A percentile compares a stretch with the other conserved stretches of the same genome.
Conservation (phyloP, 2,113 vertebrate species). For the Rhea pennata region DNA sequence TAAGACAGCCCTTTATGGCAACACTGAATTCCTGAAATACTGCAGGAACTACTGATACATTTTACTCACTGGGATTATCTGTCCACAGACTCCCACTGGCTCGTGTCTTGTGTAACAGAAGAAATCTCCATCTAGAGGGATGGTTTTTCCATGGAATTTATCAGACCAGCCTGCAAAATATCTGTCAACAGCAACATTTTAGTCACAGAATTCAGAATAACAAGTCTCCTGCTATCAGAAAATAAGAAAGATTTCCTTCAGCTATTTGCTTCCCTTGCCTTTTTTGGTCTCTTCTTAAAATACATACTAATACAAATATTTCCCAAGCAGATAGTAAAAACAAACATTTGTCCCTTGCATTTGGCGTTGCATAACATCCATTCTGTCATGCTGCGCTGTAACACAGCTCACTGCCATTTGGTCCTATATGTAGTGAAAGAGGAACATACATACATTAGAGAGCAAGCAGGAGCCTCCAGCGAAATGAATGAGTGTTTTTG, state of each 20-base stretch:
- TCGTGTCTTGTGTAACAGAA: slow-evolving; percentile 96
- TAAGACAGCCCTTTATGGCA: neutral
- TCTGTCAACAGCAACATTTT: slow-evolving; percentile 62
- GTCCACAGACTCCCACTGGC: slow-evolving; percentile 94
- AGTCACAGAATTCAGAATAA: neutral
- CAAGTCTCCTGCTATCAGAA: neutral
- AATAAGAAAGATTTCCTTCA: neutral
- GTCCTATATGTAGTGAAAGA: neutral
- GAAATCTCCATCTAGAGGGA: slow-evolving; percentile 92
- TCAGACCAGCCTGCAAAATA: slow-evolving; percentile 97
- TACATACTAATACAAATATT: neutral
- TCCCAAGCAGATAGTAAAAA: neutral
- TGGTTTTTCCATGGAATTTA: slow-evolving; percentile 96
- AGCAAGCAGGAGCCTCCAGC: neutral
- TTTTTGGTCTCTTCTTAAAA: neutral
- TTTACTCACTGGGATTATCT: slow-evolving; percentile 93
- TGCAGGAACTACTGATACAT: neutral
- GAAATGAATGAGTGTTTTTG: neutral
- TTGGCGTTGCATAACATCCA: neutral
- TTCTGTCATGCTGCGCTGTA: neutral
- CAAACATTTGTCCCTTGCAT: neutral
- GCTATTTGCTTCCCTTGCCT: neutral
- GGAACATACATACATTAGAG: neutral
- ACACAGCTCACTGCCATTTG: neutral
- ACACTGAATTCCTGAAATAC: neutral